These are phyloP conservation scores for Neodiprion fabricii DNA, from an alignment of 1,140 invertebrate genomes.

Conservation along the genomic window DNA sequence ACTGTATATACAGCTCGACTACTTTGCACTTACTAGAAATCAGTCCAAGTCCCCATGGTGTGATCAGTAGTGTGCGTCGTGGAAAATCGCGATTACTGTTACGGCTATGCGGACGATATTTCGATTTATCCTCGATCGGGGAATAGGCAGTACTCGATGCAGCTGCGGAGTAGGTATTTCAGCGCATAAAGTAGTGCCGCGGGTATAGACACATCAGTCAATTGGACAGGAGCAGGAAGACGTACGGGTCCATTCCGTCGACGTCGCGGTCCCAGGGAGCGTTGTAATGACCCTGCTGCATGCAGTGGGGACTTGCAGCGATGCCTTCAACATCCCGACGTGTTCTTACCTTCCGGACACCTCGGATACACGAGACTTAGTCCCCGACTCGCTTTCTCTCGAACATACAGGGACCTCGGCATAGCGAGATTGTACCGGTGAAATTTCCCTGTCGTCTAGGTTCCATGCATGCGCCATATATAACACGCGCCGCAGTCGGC, in stretches of 20 bases:
- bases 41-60: no score
- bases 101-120: no score
- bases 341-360: not conserved
- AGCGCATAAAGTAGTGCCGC: no score
- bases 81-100: no score
- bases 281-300: not conserved
- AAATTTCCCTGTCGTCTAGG: not conserved
- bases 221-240: not conserved
- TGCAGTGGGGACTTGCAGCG: no score
- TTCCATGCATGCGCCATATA: not conserved
- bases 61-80: no score
- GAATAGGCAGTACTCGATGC: no score
- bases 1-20: no score
- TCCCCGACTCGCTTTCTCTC: not conserved
- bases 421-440: not conserved
- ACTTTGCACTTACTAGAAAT: no score
- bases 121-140: no score
- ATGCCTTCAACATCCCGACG: no score
- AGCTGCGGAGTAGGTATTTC: no score
- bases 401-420: not conserved
- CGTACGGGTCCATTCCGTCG: not conserved
- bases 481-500: not conserved
- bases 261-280: not conserved
- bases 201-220: not conserved
- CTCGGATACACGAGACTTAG: not conserved